phyloP scores from a whole-genome alignment of 2,888 invertebrate genomes.

The Chromoteleia sp. region DNA sequence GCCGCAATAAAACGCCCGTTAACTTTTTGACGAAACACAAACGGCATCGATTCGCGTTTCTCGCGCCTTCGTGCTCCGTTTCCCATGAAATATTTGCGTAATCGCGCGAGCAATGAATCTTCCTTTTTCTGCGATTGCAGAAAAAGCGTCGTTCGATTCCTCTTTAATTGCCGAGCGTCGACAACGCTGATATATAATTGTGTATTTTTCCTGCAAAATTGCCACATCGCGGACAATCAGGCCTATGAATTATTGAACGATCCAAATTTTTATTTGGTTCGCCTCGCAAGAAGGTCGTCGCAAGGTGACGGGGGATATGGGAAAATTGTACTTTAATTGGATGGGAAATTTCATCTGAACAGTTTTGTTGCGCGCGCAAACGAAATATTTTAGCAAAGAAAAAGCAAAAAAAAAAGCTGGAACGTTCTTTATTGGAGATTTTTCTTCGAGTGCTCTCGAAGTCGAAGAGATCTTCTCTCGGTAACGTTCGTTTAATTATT shows the following conservation, averaged over 20 bases:
- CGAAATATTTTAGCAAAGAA: too few relatives aligned
- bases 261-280: conserved; percentile 17
- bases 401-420: too few relatives aligned
- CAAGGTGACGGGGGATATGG: too few relatives aligned
- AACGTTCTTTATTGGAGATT: too few relatives aligned
- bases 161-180: conserved; percentile 42
- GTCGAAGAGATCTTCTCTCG: too few relatives aligned
- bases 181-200: conserved; percentile 5
- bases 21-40: conserved; percentile 49
- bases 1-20: conserved; percentile 26
- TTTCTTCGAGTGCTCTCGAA: too few relatives aligned
- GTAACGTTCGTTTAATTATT: too few relatives aligned
- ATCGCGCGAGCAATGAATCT: conserved; percentile 65
- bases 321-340: too few relatives aligned
- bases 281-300: not conserved
- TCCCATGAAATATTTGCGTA: conserved; percentile 81
- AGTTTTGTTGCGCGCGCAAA: too few relatives aligned
- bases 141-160: conserved; percentile 36
- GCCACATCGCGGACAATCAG: conserved; percentile 30
- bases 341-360: too few relatives aligned
- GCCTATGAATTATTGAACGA: conserved; percentile 33
- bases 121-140: conserved; percentile 41
- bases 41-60: conserved; percentile 72
- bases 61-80: conserved; percentile 74
- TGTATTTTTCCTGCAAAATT: conserved; percentile 35